Evolutionary conservation across 2,113 vertebrate species (phyloP).

Genomic region (Oxygymnocypris stewartii): DNA sequence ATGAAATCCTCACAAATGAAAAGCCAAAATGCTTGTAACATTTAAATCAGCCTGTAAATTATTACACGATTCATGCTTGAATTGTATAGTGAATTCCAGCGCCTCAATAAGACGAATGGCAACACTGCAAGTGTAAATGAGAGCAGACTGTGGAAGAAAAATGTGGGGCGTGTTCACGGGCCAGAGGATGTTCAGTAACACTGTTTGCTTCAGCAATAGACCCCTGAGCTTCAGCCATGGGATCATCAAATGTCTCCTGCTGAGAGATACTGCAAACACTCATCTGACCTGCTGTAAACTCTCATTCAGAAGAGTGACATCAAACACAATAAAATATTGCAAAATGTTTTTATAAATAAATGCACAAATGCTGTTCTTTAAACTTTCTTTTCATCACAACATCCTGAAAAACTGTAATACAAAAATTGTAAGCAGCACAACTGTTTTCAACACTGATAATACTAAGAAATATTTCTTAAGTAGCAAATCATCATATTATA

Average conservation of each 20-base stretch:
- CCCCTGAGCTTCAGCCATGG: not conserved
- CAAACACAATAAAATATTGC: no score
- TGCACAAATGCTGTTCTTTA: no score
- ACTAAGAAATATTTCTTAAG: no score
- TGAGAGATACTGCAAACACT: not conserved
- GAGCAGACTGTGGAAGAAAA: not conserved
- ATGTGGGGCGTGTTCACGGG: not conserved
- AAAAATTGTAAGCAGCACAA: no score
- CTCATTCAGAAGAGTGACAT: no score
- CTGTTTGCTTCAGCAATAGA: not conserved
- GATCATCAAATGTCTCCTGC: not conserved
- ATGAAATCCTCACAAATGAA: not conserved
- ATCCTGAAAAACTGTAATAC: no score
- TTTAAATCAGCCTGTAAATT: not conserved
- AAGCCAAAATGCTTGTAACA: not conserved
- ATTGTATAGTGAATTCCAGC: not conserved
- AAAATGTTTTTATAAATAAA: no score
- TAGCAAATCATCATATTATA: no score
- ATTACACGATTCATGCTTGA: not conserved
- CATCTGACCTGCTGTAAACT: not conserved
- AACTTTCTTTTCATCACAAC: no score
- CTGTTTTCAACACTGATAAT: no score
- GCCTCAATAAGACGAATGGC: not conserved
- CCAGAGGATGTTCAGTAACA: constrained; percentile 4
- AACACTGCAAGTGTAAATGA: not conserved